Percentiles rank a stretch among this genome's conserved stretches.
Conservation (phyloP, 1,140 invertebrate genomes). For the Helicoverpa zea region DNA sequence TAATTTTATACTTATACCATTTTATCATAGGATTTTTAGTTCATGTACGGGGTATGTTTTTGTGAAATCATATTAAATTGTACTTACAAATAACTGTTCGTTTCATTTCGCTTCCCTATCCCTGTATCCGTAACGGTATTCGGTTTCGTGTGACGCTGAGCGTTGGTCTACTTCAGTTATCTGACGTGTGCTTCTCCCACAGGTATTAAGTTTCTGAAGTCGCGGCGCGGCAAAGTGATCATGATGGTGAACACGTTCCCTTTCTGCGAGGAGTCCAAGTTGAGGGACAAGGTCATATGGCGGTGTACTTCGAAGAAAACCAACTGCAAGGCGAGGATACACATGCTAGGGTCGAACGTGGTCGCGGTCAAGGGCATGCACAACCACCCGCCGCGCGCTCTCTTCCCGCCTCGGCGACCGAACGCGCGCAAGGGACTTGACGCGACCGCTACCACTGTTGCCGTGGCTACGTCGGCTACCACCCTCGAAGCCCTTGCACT, state of each 20-base stretch:
- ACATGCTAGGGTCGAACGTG: conserved; percentile 82
- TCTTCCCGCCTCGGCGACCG: conserved; percentile 55
- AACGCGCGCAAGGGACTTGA: conserved; percentile 53
- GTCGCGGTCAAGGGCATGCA: conserved; percentile 85
- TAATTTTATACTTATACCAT: conserved; percentile 85
- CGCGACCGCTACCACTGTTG: not conserved
- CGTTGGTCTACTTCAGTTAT: conserved; percentile 54
- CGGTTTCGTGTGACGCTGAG: conserved; percentile 15
- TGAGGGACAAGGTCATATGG: conserved; percentile 86
- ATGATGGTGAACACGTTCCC: conserved; percentile 87
- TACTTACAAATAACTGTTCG: conserved; percentile 84
- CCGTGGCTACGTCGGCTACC: conserved; percentile 33
- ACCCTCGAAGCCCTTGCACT: conserved; percentile 53
- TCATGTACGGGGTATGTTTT: conserved; percentile 84
- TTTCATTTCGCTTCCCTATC: conserved; percentile 68
- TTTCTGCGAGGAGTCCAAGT: conserved; percentile 85
- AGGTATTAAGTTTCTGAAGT: conserved; percentile 86
- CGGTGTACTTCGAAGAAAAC: conserved; percentile 86
- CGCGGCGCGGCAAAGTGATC: conserved; percentile 85
- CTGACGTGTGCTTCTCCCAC: conserved; percentile 72
- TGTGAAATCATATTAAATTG: conserved; percentile 86
- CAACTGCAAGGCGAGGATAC: conserved; percentile 85
- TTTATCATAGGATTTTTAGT: conserved; percentile 82
- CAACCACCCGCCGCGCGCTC: conserved; percentile 80
- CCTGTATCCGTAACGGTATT: conserved; percentile 48